Conservation (phyloP, 2,888 invertebrate genomes). For the Epistrophella euchroma region DNA sequence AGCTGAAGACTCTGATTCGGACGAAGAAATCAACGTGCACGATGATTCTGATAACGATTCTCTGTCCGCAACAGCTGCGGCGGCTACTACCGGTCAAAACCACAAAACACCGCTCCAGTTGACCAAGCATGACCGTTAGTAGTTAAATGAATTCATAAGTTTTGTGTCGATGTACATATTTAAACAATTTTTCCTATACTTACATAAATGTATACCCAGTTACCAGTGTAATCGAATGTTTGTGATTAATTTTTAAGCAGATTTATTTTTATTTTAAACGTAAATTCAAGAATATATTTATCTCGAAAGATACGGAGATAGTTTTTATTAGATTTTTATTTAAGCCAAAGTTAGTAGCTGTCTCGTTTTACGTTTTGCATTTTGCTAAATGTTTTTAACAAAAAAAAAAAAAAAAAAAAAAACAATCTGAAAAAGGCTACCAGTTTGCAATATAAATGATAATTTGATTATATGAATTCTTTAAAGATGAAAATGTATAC, state of each 20-base stretch:
- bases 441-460: conserved; percentile 65
- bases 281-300: conserved; percentile 18
- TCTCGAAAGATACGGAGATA: conserved; percentile 13
- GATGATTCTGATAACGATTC: conserved; percentile 85
- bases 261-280: conserved; percentile 34
- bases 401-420: neutral
- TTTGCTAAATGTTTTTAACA: conserved; percentile 9
- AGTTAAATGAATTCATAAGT: conserved; percentile 31
- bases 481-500: conserved; percentile 37
- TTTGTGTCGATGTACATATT: neutral
- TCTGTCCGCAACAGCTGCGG: conserved; percentile 73
- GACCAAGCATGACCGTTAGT: conserved; percentile 83
- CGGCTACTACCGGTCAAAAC: conserved; percentile 75
- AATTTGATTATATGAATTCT: conserved; percentile 29
- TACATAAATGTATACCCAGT: conserved; percentile 19
- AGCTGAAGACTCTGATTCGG: conserved; percentile 81
- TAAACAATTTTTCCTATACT: conserved; percentile 20
- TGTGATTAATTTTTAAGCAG: conserved; percentile 72
- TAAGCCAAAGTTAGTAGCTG: conserved; percentile 71
- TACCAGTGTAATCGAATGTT: conserved; percentile 74
- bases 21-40: conserved; percentile 94
- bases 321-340: conserved; percentile 43
- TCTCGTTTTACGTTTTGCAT: conserved; percentile 14
- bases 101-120: conserved; percentile 81
- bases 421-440: conserved; percentile 47